Percentiles rank a stretch among this genome's conserved stretches.
Evolutionary conservation across 2,888 invertebrate species (phyloP).

Genomic region (Hecatera dysodea): DNA sequence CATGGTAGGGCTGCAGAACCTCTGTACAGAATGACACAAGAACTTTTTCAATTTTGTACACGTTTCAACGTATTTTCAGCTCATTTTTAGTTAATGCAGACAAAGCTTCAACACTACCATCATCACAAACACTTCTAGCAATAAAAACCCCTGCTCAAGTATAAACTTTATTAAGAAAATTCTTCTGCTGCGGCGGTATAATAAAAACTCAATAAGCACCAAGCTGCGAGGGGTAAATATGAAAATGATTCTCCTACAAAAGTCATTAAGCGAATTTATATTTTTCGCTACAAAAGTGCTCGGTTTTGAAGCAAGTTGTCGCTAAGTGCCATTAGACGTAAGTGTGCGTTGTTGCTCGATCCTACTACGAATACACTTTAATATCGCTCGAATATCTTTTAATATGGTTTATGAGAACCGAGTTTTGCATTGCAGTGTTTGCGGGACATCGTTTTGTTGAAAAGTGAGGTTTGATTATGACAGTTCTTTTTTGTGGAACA

Average conservation of each 20-base stretch:
- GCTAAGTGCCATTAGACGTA: constrained; percentile 76
- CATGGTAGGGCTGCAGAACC: too few species aligned
- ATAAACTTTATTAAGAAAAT: constrained; percentile 53
- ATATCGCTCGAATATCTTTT: constrained; percentile 37
- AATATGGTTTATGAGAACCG: constrained; percentile 28
- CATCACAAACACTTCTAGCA: constrained; percentile 26
- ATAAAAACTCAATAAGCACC: constrained; percentile 63
- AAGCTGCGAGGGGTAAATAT: constrained; percentile 69
- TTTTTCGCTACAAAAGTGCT: constrained; percentile 73
- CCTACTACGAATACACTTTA: constrained; percentile 62
- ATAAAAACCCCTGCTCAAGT: constrained; percentile 34
- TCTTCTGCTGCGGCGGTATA: constrained; percentile 34
- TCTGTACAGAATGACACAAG: too few species aligned
- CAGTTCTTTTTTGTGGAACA: too few species aligned
- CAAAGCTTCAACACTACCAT: constrained; percentile 17
- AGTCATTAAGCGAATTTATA: constrained; percentile 82
- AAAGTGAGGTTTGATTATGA: background rate
- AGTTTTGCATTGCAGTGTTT: constrained; percentile 27
- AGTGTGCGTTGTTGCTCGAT: constrained; percentile 69
- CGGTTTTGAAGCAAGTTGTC: constrained; percentile 74
- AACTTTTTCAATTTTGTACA: constrained; percentile 8
- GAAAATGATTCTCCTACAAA: constrained; percentile 73
- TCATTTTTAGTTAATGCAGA: constrained; percentile 22
- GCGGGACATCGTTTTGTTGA: background rate
- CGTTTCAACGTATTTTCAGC: background rate